Evolutionary conservation across 2,797 vertebrate species (phyloP).

Genomic region (Sebastes hopkinsi): DNA sequence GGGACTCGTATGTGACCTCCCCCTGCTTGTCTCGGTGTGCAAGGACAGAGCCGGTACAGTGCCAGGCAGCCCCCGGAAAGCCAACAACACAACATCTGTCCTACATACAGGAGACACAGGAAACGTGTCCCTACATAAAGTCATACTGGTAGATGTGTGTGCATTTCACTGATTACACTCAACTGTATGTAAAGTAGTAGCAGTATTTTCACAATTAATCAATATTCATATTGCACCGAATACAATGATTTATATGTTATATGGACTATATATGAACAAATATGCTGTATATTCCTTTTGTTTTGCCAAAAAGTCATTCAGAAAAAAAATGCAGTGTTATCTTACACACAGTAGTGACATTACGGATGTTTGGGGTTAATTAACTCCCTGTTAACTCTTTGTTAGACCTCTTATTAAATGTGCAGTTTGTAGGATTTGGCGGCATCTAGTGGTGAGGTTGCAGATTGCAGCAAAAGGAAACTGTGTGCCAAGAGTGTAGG

Average conservation of each 20-base stretch:
- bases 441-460: background rate
- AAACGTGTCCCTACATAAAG: background rate
- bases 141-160: background rate
- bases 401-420: background rate
- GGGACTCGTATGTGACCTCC: conserved; percentile 56
- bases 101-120: background rate
- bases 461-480: background rate
- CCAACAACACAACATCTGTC: conserved; percentile 12
- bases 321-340: background rate
- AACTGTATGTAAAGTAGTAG: background rate
- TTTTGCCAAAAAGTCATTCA: background rate
- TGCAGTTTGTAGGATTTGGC: background rate
- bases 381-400: background rate
- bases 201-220: background rate
- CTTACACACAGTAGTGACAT: background rate
- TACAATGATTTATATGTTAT: too few species aligned
- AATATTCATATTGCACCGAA: too few species aligned
- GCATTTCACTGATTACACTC: background rate
- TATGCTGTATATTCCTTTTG: background rate
- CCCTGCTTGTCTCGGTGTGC: conserved; percentile 35
- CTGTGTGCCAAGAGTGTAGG: background rate
- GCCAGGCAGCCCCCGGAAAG: conserved; percentile 7
- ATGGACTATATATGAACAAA: background rate
- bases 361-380: background rate
- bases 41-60: conserved; percentile 47